Conservation (phyloP, 2,888 invertebrate species). For the Pachycephus smyrnensis region DNA sequence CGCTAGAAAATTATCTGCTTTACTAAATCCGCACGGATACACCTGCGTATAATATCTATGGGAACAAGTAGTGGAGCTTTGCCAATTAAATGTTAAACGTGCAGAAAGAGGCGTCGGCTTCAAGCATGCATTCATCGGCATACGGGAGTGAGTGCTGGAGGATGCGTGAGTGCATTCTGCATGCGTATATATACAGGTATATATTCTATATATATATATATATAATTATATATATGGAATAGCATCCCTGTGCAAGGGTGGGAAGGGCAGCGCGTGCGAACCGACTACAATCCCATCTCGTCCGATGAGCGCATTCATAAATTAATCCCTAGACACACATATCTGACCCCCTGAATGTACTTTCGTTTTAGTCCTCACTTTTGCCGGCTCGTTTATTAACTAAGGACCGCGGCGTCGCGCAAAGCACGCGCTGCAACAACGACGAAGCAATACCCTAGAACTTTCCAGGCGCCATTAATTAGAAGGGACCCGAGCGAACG, state of each 20-base stretch:
- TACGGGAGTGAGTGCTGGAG: not conserved
- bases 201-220: not conserved
- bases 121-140: not conserved
- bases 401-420: not conserved
- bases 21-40: not conserved
- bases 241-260: not conserved
- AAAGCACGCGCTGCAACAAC: not conserved
- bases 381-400: not conserved
- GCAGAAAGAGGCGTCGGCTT: not conserved
- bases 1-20: not conserved
- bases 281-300: not conserved
- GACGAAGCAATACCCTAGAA: not conserved
- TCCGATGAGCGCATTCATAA: not conserved
- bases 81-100: not conserved
- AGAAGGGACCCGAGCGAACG: not conserved
- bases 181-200: not conserved
- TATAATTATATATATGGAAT: not conserved
- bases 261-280: not conserved
- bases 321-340: not conserved
- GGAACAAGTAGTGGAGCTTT: not conserved
- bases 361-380: not conserved
- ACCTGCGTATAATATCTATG: not conserved
- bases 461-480: not conserved
- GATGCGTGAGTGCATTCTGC: not conserved
- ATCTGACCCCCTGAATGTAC: not conserved